Base-by-base conservation (phyloP, 1,140 invertebrate species). In the Neuroterus valhalla region DNA sequence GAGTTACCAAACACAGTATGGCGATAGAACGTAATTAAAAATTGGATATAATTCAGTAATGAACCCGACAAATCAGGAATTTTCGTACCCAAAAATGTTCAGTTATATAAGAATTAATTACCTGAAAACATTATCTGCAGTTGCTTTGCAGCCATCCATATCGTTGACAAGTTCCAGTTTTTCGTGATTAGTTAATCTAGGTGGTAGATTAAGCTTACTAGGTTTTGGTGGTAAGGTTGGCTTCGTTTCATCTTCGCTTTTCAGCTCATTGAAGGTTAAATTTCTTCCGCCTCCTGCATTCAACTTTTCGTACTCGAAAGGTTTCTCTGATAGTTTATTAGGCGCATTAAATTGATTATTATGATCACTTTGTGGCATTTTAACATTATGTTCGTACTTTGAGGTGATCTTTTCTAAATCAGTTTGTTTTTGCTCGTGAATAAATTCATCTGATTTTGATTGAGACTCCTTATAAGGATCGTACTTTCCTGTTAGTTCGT, bases 201-300 rank as follows among this genome's bases (percentile, higher is more conserved):
- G 89, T 44, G 88, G 88, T 23, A 88, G 89, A 79, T 89, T 89
- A 3, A 89, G 88, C 62, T 90, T 90, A 71, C 83, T 87, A 8
- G 89, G 89, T 79, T 90, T 90, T 17, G 89, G 88, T 4, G 89
- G 89, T 62, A 90, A 67, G 11, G 88, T 89, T 1, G 89, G 89
- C 70, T 90, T 90, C 45, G 82, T 86, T 43, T 88, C 88, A 46
- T 89, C 87, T 52, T 89, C 88, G 15, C 45, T 62, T 70, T 84
- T 84, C 46, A 76, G 70, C 31, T 90, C 87, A 3, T 74, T 74
- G 68, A 82, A 82, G 48, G 68, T 71, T 23, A 70, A 68, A 50
- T 86, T 85, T 38, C 82, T 84, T 11, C 87, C 86, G 26, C 68
- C 71, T 5, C 85, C 86, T n/a, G 44, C 72, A 66, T 82, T 86